Percentiles rank a stretch among this genome's conserved stretches.
These are phyloP conservation scores for Coccyzus lansbergi DNA, from an alignment of 2,797 vertebrate species.

Conservation along the genomic window DNA sequence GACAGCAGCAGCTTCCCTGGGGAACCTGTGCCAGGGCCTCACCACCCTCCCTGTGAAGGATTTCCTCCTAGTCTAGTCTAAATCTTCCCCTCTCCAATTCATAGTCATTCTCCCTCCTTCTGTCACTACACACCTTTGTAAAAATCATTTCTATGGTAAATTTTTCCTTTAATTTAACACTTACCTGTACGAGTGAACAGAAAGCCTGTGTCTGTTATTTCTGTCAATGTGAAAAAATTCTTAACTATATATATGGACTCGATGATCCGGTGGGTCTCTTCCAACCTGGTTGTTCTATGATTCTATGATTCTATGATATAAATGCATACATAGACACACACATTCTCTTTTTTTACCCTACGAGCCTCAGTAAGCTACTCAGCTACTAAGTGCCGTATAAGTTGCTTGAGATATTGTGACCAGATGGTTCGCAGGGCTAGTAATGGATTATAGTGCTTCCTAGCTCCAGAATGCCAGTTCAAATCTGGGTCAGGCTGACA, in stretches of 20 bases:
- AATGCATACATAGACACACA: neutral
- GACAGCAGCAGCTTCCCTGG: too few species aligned
- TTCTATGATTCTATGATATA: too few species aligned
- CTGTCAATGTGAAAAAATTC: neutral
- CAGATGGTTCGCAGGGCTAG: conserved; percentile 44
- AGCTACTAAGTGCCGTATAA: neutral
- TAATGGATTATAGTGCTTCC: conserved; percentile 59
- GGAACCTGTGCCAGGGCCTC: too few species aligned
- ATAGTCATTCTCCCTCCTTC: too few species aligned
- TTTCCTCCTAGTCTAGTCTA: too few species aligned
- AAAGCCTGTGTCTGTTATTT: neutral
- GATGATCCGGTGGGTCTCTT: too few species aligned
- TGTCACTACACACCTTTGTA: too few species aligned
- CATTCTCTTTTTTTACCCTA: neutral
- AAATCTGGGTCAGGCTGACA: conserved; percentile 69
- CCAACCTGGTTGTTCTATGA: too few species aligned
- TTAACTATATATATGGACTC: neutral
- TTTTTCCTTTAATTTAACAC: neutral
- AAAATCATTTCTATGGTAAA: neutral
- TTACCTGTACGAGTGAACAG: neutral
- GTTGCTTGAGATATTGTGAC: conserved; percentile 48
- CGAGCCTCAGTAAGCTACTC: conserved; percentile 2
- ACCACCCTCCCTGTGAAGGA: too few species aligned
- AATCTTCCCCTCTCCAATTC: too few species aligned
- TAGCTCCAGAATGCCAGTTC: conserved; percentile 68